phyloP scores from a whole-genome alignment of 2,113 vertebrate genomes.

The Cyanistes caeruleus region DNA sequence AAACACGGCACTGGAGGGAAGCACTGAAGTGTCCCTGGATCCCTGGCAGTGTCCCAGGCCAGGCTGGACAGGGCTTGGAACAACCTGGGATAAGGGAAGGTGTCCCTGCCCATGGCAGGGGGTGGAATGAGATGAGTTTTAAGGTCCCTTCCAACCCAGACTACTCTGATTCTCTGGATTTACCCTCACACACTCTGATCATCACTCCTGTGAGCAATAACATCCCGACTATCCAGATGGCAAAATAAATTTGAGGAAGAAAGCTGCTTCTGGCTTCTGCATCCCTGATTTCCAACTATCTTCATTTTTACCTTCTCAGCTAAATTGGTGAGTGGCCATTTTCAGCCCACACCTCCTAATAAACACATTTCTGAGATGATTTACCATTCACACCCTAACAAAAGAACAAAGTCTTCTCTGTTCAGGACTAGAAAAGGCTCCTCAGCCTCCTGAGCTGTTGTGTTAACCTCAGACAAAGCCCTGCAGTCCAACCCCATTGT shows the following conservation, averaged over 20 bases:
- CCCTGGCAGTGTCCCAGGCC: background rate
- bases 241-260: background rate
- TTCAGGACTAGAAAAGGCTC: background rate
- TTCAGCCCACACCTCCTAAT: slow-evolving; percentile 8
- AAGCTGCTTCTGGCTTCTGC: background rate
- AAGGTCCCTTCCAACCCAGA: background rate
- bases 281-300: background rate
- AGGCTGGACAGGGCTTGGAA: background rate
- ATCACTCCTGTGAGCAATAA: accelerated
- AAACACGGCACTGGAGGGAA: accelerated
- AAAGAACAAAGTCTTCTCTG: slow-evolving; percentile 33
- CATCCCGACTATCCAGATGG: accelerated
- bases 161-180: background rate
- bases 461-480: slow-evolving; percentile 44
- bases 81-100: background rate
- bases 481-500: slow-evolving; percentile 4
- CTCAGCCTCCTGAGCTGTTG: slow-evolving; percentile 13
- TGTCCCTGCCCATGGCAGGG: background rate
- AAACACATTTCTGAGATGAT: slow-evolving; percentile 34
- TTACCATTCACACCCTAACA: slow-evolving; percentile 19
- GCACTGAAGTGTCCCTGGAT: background rate
- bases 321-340: background rate
- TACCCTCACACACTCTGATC: background rate
- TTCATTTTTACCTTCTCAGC: background rate
- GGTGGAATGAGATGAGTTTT: background rate